A percentile compares a stretch with the other conserved stretches of the same genome.
Evolutionary conservation across 2,113 vertebrate genomes (phyloP).

Genomic region (Osmerus eperlanus): DNA sequence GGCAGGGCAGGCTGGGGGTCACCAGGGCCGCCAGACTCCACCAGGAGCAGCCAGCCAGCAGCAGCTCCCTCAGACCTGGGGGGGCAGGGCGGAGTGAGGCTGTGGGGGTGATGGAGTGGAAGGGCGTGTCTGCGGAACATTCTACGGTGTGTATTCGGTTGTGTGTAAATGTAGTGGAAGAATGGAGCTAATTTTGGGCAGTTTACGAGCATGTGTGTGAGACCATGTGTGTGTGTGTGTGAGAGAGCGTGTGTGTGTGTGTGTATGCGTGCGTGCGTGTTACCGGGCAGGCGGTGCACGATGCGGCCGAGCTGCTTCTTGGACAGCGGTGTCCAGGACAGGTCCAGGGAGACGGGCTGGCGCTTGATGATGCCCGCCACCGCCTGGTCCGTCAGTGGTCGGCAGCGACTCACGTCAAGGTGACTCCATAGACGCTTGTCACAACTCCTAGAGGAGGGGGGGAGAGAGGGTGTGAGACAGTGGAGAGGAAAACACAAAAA

Average conservation of each 20-base stretch:
- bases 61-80: constrained; percentile 89
- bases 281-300: constrained; percentile 82
- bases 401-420: constrained; percentile 91
- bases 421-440: constrained; percentile 96
- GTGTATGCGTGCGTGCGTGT: neutral
- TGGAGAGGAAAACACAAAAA: neutral
- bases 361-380: constrained; percentile 91
- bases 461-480: neutral
- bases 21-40: constrained; percentile 87
- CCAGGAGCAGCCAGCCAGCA: constrained; percentile 89
- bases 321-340: constrained; percentile 96
- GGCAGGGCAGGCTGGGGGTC: constrained; percentile 86
- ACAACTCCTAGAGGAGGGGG: constrained; percentile 57
- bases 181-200: neutral
- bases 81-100: neutral
- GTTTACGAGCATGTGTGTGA: neutral
- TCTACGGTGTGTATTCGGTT: no score
- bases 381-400: constrained; percentile 87
- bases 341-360: constrained; percentile 87
- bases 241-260: neutral
- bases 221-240: neutral
- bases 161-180: neutral
- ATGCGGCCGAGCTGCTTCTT: constrained; percentile 96
- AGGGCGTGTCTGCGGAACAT: neutral
- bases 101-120: neutral